phyloP scores from a whole-genome alignment of 2,888 invertebrate genomes.

The Mactromeris polynyma region DNA sequence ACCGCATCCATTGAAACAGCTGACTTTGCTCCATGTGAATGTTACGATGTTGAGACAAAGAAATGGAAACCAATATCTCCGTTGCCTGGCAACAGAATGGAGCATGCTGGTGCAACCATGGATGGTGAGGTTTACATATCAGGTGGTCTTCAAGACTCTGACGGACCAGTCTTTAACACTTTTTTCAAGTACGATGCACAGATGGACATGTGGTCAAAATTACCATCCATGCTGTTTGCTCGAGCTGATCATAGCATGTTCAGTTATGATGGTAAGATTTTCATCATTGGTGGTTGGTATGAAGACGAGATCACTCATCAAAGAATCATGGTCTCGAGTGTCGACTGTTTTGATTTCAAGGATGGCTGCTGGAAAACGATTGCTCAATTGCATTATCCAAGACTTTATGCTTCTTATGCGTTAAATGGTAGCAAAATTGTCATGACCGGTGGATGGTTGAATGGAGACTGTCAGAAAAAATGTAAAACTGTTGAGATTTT shows the following conservation, averaged over 20 bases:
- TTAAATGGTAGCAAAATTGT: slow-evolving; percentile 90
- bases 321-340: slow-evolving; percentile 89
- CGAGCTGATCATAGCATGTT: slow-evolving; percentile 84
- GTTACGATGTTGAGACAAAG: slow-evolving; percentile 76
- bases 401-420: slow-evolving; percentile 91
- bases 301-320: slow-evolving; percentile 87
- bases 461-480: slow-evolving; percentile 91
- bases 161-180: slow-evolving; percentile 88
- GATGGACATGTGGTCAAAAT: slow-evolving; percentile 74
- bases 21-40: slow-evolving; percentile 79
- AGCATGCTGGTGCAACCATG: slow-evolving; percentile 82
- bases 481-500: slow-evolving; percentile 91
- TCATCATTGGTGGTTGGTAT: slow-evolving; percentile 87
- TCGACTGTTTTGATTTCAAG: slow-evolving; percentile 90
- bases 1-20: slow-evolving; percentile 86
- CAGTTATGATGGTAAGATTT: slow-evolving; percentile 71
- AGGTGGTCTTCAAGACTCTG: slow-evolving; percentile 89
- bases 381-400: slow-evolving; percentile 90
- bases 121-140: slow-evolving; percentile 87
- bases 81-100: slow-evolving; percentile 80
- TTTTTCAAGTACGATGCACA: slow-evolving; percentile 78
- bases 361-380: slow-evolving; percentile 90
- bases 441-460: slow-evolving; percentile 91
- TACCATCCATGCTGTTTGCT: slow-evolving; percentile 76
- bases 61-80: slow-evolving; percentile 77